phyloP scores from a whole-genome alignment of 2,888 invertebrate genomes.

The Troglohyphantes excavatus region DNA sequence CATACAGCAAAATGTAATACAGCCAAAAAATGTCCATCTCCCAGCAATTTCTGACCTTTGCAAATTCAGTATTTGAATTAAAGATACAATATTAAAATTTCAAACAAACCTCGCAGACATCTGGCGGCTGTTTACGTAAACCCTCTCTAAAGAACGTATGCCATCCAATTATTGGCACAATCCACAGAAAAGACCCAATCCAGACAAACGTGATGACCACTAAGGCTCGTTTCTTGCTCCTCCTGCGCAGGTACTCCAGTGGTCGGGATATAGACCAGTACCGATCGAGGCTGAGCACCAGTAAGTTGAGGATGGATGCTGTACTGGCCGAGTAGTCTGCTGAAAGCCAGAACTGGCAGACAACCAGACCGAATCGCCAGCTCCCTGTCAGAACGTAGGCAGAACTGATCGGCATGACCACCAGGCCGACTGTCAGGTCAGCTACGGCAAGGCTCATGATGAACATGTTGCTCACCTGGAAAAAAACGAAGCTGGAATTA shows the following conservation, averaged over 20 bases:
- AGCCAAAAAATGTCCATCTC: too few species aligned
- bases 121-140: conserved; percentile 80
- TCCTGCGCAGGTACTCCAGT: conserved; percentile 83
- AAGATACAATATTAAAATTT: too few species aligned
- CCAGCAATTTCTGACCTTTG: too few species aligned
- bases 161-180: conserved; percentile 83
- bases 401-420: conserved; percentile 85
- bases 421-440: conserved; percentile 84
- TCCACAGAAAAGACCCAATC: conserved; percentile 84
- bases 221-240: conserved; percentile 84
- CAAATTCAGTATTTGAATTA: too few species aligned
- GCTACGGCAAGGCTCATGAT: conserved; percentile 84
- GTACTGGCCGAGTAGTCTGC: conserved; percentile 86
- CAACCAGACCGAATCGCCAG: conserved; percentile 84
- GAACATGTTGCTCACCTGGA: conserved; percentile 85
- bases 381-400: conserved; percentile 84
- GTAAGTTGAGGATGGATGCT: conserved; percentile 85
- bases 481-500: conserved; percentile 5
- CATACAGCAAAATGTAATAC: too few species aligned
- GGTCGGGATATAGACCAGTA: conserved; percentile 85
- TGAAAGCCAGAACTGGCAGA: conserved; percentile 85
- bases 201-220: conserved; percentile 84
- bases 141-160: conserved; percentile 77
- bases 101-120: conserved; percentile 83
- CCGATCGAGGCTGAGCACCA: conserved; percentile 84